These are phyloP conservation scores for Vulpes lagopus DNA, from an alignment of 2,113 vertebrate species.

Conservation along the genomic window DNA sequence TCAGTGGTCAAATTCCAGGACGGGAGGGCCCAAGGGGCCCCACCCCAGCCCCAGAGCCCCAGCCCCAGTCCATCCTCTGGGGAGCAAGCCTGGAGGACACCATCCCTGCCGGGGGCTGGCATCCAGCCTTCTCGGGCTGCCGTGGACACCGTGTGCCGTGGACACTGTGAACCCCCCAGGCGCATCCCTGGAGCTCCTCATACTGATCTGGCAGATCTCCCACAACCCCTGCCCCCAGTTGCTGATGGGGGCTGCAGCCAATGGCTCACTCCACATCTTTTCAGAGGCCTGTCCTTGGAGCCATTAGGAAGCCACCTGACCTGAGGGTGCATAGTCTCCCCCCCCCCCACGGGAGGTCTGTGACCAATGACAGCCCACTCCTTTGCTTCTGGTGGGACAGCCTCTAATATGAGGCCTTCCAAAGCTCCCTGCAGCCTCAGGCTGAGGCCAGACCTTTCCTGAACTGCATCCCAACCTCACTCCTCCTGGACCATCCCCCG, in stretches of 20 bases:
- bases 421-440: too few species aligned
- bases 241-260: too few species aligned
- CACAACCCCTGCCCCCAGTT: too few species aligned
- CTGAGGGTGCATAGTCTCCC: background rate
- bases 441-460: background rate
- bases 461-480: background rate
- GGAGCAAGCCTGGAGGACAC: background rate
- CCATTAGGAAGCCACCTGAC: background rate
- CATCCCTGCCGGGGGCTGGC: background rate
- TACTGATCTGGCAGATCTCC: background rate
- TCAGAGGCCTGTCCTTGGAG: background rate
- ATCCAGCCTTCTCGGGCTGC: background rate
- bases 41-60: background rate
- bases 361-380: background rate
- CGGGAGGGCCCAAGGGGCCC: too few species aligned
- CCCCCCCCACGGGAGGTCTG: background rate
- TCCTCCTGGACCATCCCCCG: background rate
- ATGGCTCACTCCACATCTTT: background rate
- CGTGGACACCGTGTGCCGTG: background rate
- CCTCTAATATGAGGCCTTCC: accelerated
- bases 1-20: background rate
- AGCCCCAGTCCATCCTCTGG: background rate
- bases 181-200: too few species aligned
- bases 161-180: too few species aligned
- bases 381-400: background rate